phyloP scores from a whole-genome alignment of 2,797 vertebrate genomes.

The Sebastes hopkinsi region DNA sequence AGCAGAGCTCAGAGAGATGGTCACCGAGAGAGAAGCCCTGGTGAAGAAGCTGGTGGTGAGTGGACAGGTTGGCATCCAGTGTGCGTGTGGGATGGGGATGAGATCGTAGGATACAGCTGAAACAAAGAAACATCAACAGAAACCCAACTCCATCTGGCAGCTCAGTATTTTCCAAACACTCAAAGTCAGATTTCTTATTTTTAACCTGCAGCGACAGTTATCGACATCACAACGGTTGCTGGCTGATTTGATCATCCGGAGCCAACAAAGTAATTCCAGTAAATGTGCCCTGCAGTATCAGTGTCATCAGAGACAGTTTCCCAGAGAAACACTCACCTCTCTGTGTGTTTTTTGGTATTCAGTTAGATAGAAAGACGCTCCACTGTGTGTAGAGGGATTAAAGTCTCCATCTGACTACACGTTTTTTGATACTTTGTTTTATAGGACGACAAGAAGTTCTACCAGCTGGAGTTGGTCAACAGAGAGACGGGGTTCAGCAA shows the following conservation, averaged over 20 bases:
- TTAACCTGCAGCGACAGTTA: not conserved
- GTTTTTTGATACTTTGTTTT: not conserved
- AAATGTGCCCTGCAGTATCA: not conserved
- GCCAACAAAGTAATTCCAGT: not conserved
- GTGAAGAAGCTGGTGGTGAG: constrained; percentile 99
- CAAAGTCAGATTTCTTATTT: not conserved
- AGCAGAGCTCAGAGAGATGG: constrained; percentile 94
- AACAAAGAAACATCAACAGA: not conserved
- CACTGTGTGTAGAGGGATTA: not conserved
- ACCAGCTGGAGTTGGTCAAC: constrained; percentile 98
- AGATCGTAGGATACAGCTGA: not conserved
- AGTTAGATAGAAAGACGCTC: not conserved
- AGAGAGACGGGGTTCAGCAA: constrained; percentile 98
- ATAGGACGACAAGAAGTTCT: constrained; percentile 99
- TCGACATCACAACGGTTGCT: not conserved
- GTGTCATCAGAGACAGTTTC: not conserved
- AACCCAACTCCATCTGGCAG: not conserved
- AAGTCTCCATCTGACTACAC: not conserved
- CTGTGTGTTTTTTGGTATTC: not conserved
- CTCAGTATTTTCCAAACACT: not conserved
- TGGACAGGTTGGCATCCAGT: not conserved
- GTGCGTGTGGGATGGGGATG: no score
- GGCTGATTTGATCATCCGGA: not conserved
- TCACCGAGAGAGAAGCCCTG: constrained; percentile 92
- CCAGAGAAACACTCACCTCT: not conserved